Evolutionary conservation across 2,113 vertebrate genomes (phyloP).

Genomic region (Festucalex cinctus): DNA sequence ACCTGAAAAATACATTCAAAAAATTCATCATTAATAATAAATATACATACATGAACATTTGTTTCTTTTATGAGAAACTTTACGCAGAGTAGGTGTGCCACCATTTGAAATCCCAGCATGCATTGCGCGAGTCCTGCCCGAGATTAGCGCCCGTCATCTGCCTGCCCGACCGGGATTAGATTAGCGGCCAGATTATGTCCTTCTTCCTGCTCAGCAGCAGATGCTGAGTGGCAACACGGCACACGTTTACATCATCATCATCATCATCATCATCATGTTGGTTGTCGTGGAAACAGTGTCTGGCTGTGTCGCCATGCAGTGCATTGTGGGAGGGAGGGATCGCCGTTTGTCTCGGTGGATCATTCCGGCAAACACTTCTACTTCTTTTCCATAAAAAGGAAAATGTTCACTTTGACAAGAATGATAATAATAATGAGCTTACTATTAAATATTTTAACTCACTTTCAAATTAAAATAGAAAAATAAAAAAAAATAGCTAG

Average conservation of each 20-base stretch:
- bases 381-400: too few relatives aligned
- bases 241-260: too few relatives aligned
- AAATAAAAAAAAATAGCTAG: too few relatives aligned
- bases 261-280: conserved; percentile 6
- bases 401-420: too few relatives aligned
- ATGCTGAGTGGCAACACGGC: background rate
- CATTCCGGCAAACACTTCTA: too few relatives aligned
- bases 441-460: too few relatives aligned
- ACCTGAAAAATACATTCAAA: too few relatives aligned
- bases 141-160: conserved; percentile 65
- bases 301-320: conserved; percentile 32
- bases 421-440: too few relatives aligned
- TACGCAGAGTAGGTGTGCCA: background rate
- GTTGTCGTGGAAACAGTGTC: conserved; percentile 54
- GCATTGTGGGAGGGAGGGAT: conserved; percentile 15
- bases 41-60: background rate
- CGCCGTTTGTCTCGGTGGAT: background rate
- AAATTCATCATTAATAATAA: too few relatives aligned
- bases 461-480: too few relatives aligned
- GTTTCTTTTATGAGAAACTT: too few relatives aligned
- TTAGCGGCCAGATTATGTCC: conserved; percentile 52
- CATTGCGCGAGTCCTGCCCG: conserved; percentile 30
- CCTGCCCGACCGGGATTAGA: conserved; percentile 33
- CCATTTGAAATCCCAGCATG: conserved; percentile 45
- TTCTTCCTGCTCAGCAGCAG: conserved; percentile 33